Base-by-base conservation (phyloP, 2,888 invertebrate genomes). In the Glyphotaelius pellucidus region DNA sequence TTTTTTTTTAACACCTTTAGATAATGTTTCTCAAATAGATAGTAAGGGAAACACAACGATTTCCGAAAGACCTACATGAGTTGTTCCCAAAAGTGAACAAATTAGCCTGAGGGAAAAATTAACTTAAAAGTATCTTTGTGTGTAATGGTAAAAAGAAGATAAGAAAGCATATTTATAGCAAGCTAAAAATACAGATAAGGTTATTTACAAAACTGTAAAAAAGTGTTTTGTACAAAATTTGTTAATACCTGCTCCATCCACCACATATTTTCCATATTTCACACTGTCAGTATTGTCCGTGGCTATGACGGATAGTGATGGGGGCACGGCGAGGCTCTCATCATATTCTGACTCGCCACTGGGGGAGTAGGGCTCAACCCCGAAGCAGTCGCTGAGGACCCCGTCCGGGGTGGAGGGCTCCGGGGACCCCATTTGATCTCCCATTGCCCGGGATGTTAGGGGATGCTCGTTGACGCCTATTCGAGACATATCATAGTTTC, bases 291-390 rank as follows among this genome's bases (percentile, higher is more conserved):
- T 81, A 19, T 35, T 85, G 19, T 84, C 87, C 15, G 83, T 96
- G 81, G 96, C 96, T 83, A 96, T 96, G 87, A 97, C 96, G 30
- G 97, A 97, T 84, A 98, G 96, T 11, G 97, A 97, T 94, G 98
- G 98, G 1, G 98, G 98, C 94, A 98, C 97, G 81, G 97, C 98
- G 67, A 98, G 95, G 94, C 97, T 97, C 95, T 98, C 98, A 94
- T 98, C 98, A 94, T 97, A 98, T 94, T 98, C 98, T 0, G 97
- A 97, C 94, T 98, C 98, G 25, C 79, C 88, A 47, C 84, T 47
- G 32, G 91, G 87, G 4, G 92, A 92, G 15, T 87, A 35, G 4
- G 92, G 79, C 15, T 92, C 91, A 35, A 80, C 80, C 4, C 90
- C 90, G 47, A 90, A 92, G 83, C 92, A 92, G 47, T 90, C 92